Percentiles rank a stretch among this genome's conserved stretches.
These are phyloP conservation scores for Psilopogon haemacephalus DNA, from an alignment of 2,113 vertebrate genomes.

Conservation along the genomic window DNA sequence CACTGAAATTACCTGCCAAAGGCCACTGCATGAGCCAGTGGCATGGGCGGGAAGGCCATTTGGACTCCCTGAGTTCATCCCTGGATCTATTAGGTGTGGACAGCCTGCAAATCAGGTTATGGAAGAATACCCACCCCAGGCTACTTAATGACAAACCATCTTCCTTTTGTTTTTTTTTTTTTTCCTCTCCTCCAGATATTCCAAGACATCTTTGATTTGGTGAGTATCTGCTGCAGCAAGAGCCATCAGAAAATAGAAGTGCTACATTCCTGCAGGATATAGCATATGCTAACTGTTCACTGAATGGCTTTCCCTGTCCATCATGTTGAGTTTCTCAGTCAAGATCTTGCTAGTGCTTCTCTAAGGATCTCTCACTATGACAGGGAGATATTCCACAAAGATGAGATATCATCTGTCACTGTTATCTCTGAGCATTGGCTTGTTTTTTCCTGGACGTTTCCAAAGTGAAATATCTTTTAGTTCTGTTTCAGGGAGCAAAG, in stretches of 20 bases:
- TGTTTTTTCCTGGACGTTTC: not conserved
- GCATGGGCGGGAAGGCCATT: not conserved
- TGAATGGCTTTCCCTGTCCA: conserved; percentile 60
- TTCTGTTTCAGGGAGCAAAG: not conserved
- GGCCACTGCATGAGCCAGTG: not conserved
- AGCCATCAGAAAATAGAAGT: conserved; percentile 10
- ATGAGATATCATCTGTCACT: not conserved
- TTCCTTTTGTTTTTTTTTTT: not conserved
- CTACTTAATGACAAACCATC: not conserved
- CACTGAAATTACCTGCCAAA: rapidly evolving
- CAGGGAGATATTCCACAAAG: conserved; percentile 21
- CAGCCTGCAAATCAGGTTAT: not conserved
- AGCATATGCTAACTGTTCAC: conserved; percentile 60
- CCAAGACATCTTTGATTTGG: not conserved
- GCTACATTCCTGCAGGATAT: conserved; percentile 52
- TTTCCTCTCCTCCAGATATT: not conserved
- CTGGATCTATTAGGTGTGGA: not conserved
- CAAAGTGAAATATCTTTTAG: not conserved
- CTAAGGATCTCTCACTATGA: conserved; percentile 1
- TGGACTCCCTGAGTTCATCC: not conserved
- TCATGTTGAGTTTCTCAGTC: conserved; percentile 51
- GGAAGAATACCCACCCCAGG: not conserved
- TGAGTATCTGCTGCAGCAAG: not conserved
- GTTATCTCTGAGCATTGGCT: not conserved
- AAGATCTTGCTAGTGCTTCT: conserved; percentile 27